These are phyloP conservation scores for Mechanitis messenoides DNA, from an alignment of 2,888 invertebrate genomes.

Conservation along the genomic window DNA sequence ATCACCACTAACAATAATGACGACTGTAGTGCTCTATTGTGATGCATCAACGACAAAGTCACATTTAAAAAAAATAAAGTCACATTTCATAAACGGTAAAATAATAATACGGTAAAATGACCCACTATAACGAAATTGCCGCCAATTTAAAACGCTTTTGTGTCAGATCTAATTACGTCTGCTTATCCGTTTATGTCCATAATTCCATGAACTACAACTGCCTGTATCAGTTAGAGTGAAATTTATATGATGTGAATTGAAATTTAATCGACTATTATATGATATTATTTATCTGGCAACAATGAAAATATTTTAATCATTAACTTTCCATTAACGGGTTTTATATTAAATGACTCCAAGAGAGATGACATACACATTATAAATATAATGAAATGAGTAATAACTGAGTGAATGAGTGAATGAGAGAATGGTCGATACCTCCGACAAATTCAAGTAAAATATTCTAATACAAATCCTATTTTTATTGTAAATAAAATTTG, in stretches of 20 bases:
- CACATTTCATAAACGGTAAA: constrained; percentile 43
- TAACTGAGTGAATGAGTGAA: no score
- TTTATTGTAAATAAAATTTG: constrained; percentile 40
- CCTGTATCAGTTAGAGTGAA: constrained; percentile 11
- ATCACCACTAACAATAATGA: constrained; percentile 42
- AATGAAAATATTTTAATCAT: constrained; percentile 2
- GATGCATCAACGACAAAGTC: constrained; percentile 38
- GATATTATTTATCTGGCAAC: neutral
- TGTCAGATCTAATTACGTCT: constrained; percentile 40
- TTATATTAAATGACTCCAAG: no score
- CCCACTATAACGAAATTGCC: constrained; percentile 42
- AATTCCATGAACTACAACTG: constrained; percentile 18
- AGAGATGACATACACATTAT: no score
- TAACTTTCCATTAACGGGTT: neutral
- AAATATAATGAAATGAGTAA: no score
- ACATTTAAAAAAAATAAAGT: constrained; percentile 35
- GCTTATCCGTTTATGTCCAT: constrained; percentile 20
- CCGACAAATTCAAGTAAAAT: no score
- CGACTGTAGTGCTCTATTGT: constrained; percentile 51
- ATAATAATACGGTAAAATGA: constrained; percentile 43
- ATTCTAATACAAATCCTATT: constrained; percentile 11
- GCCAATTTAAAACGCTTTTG: constrained; percentile 47
- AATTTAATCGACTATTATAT: constrained; percentile 1
- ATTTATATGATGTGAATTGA: constrained; percentile 12
- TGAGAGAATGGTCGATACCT: no score